Evolutionary conservation across 2,888 invertebrate genomes (phyloP), one percentile per base, ranked within the genome.

Genomic region (Caenorhabditis sp.): DNA sequence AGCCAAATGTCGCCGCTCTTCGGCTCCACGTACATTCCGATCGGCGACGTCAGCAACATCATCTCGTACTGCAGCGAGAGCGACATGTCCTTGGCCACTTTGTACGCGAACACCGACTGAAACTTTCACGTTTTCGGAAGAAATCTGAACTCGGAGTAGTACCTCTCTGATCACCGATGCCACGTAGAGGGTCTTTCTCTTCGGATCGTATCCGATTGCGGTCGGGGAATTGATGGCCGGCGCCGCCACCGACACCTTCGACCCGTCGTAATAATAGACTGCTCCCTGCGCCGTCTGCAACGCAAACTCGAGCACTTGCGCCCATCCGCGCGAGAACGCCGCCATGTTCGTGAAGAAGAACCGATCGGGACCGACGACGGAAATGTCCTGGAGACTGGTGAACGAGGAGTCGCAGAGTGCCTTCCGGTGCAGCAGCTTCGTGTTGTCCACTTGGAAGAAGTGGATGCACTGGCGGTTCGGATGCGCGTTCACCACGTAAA

Each of bases 241-340:
- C 7, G 72, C 78, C 1, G 75, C 56, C 4, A 52, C 37, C 4
- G 62, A 32, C 6, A 78, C 24, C 13, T 50, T 78, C 41, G 84
- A 80, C 2, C 88, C 88, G 45, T 88, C 85, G 62, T 78, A 87
- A 35, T 84, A 78, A n/a, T 83, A 63, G 11, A 88, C 61, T 6
- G 70, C 77, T 17, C 88, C 88, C 43, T 82, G 76, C 1, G 65
- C 61, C 9, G 70, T 72, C 66, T 74, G 58, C 4, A 63, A 61
- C 22, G 73, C 41, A 24, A 80, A 53, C 50, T 88, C 88, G 5
- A 76, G 43, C 3, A 76, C 26, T 37, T 83, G 81, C 17, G 75
- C 24, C 59, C 58, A 73, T n/a, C 68, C 55, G 7, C 62, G 58
- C 8, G 56, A 22, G 58, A 83, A 87, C 45, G 74, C 84, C 9